These are phyloP conservation scores for Agrypnia vestita DNA, from an alignment of 1,140 invertebrate species.

Conservation along the genomic window DNA sequence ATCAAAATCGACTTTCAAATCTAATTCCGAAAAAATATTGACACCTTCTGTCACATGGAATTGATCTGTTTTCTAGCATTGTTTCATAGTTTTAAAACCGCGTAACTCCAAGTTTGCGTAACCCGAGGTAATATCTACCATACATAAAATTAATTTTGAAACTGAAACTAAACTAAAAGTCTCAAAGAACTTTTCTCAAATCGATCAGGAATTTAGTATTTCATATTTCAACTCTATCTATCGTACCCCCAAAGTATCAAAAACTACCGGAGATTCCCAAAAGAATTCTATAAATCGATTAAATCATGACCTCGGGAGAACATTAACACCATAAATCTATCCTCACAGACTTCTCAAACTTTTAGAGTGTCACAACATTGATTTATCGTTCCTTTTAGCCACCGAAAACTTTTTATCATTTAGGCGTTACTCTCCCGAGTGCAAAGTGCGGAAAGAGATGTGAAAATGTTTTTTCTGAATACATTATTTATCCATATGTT, in stretches of 20 bases:
- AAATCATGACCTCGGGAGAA: conserved; percentile 47
- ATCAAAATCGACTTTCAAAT: too few relatives aligned
- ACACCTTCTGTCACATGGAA: too few relatives aligned
- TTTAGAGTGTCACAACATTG: conserved; percentile 57
- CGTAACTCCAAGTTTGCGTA: too few relatives aligned
- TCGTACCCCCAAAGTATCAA: not conserved
- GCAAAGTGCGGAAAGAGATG: conserved; percentile 32
- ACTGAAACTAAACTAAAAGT: too few relatives aligned
- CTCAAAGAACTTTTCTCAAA: too few relatives aligned
- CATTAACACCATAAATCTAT: conserved; percentile 58
- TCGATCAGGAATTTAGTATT: not conserved
- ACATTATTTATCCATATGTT: conserved; percentile 3
- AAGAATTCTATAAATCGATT: conserved; percentile 56
- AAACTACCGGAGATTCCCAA: conserved; percentile 25
- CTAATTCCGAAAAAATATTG: too few relatives aligned
- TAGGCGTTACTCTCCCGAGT: conserved; percentile 43
- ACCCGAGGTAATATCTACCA: too few relatives aligned
- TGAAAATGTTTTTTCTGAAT: conserved; percentile 19
- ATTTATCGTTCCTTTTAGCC: conserved; percentile 59
- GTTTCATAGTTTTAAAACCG: too few relatives aligned
- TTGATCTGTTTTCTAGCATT: too few relatives aligned
- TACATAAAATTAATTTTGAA: too few relatives aligned
- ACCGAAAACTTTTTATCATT: conserved; percentile 59
- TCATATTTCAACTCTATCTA: conserved; percentile 20
- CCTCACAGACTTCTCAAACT: conserved; percentile 48